These are phyloP conservation scores for Rhynchopsitta pachyrhyncha DNA, from an alignment of 2,113 vertebrate genomes.

Conservation along the genomic window DNA sequence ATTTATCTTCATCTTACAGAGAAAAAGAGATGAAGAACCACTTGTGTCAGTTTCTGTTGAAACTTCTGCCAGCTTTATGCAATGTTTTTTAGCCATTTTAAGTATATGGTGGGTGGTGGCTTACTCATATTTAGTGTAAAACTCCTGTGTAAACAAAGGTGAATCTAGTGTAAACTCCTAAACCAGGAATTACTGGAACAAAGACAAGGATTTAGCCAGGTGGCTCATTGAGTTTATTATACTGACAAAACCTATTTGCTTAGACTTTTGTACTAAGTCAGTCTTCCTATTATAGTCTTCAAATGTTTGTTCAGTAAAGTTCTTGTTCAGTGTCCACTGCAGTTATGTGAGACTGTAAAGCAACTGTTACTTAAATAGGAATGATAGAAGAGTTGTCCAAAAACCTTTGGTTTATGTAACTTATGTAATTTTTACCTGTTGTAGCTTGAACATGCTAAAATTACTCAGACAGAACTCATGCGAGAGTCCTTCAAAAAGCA, in stretches of 20 bases:
- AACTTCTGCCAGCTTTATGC: background rate
- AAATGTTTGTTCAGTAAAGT: background rate
- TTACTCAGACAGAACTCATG: constrained; percentile 93
- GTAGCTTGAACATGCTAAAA: constrained; percentile 92
- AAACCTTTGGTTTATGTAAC: background rate
- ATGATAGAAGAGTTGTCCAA: background rate
- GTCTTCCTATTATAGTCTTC: background rate
- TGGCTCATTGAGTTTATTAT: background rate
- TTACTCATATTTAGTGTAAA: background rate
- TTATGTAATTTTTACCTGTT: background rate
- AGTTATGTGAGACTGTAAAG: background rate
- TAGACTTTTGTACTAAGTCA: background rate
- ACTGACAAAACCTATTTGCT: background rate
- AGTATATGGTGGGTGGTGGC: background rate
- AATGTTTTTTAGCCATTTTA: background rate
- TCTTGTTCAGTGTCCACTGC: background rate
- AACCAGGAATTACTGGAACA: constrained; percentile 14
- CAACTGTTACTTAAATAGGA: background rate
- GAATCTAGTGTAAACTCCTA: constrained; percentile 10
- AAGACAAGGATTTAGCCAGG: constrained; percentile 13
- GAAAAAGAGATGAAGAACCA: background rate
- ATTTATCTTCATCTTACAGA: background rate
- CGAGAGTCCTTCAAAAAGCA: constrained; percentile 90
- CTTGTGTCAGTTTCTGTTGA: background rate
- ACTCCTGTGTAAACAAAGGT: background rate